Base-by-base conservation (phyloP, 1,140 invertebrate species). In the Drosophila parvula region DNA sequence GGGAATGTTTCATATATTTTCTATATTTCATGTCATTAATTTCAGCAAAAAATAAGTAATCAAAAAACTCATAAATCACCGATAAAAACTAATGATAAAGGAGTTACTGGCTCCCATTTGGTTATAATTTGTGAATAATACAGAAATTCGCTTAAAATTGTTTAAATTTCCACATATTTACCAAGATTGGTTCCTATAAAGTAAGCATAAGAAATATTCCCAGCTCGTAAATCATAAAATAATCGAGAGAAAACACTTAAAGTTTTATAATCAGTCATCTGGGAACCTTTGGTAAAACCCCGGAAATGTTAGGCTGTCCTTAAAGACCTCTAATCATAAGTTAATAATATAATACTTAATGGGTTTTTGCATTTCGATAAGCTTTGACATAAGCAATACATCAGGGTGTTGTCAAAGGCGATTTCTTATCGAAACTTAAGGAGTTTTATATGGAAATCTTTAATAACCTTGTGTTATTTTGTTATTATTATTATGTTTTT, bases 361-460 rank as follows among this genome's bases (percentile, higher is more conserved):
- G 16, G 43, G 59, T 22, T n/a, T 61, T 40, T 10, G 22, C 9
- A 38, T n/a, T n/a, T 34, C 28, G 68, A 74, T 74, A 74, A 73
- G 55, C n/a, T 36, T 58, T 58, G 40, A 68, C 41, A 43, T 38
- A 55, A 22, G 45, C 6, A 43, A 28, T 5, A 18, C 50, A 22
- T 53, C 16, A 9, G 32, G 30, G 50, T 34, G 3, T 12, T 5
- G 12, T 30, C 30, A 22, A 14, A 6, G 10, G 12, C 51, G n/a
- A 44, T 47, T 70, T 48, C 50, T 71, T 71, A 71, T 71, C 68
- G 7, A 16, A n/a, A 22, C 16, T 10, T 12, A 34, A 22, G 12
- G 7, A 47, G 22, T 27, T n/a, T 36, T 47, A 8, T 53, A 18
- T 3, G 11, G 1, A 45, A 10, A 22, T 4, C 0, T 34, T 28